Conservation (phyloP, 2,888 invertebrate genomes). For the Anodontia alba region DNA sequence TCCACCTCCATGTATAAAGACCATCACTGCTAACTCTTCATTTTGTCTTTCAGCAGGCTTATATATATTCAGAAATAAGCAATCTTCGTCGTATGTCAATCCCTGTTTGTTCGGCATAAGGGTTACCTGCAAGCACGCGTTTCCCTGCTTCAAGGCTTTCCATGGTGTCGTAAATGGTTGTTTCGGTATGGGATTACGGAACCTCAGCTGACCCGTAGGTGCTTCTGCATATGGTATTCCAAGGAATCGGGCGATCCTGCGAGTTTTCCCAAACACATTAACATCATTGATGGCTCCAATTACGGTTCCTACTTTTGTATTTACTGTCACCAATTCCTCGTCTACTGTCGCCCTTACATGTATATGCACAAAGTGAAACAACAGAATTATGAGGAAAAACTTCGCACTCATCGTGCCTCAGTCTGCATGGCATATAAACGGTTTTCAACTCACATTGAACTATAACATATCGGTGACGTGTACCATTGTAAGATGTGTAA, state of each 20-base stretch:
- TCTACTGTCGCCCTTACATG: no score
- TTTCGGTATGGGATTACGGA: background rate
- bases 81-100: background rate
- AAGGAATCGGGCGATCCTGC: background rate
- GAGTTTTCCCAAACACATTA: background rate
- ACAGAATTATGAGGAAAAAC: no score
- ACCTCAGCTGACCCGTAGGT: background rate
- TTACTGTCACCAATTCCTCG: no score
- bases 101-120: background rate
- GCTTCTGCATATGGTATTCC: background rate
- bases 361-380: no score
- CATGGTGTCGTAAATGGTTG: background rate
- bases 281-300: background rate
- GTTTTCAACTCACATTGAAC: no score
- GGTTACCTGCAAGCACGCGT: background rate
- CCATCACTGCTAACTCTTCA: background rate
- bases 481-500: no score
- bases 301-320: no score
- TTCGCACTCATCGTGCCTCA: no score
- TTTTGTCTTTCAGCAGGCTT: background rate
- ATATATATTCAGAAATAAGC: background rate
- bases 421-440: no score
- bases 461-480: no score
- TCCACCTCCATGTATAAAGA: background rate
- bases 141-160: background rate